Evolutionary conservation across 2,113 vertebrate species (phyloP), one percentile per base, ranked within the genome.

Genomic region (Gila orcuttii): DNA sequence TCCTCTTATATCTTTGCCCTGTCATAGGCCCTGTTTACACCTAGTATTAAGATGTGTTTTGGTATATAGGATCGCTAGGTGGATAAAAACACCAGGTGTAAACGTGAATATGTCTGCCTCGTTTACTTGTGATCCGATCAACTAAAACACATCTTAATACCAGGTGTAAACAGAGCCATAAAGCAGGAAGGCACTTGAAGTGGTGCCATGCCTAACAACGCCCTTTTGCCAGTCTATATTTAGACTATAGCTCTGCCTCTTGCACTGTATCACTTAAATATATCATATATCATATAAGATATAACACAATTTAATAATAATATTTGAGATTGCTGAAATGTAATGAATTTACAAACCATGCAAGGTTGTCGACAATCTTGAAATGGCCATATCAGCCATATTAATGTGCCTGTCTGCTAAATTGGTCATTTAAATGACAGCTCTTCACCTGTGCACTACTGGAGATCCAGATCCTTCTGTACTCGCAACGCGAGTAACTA

Each of bases 401-500:
- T 21, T 57, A 57, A 7, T 57, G 19, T 21, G 52, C 19, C 52
- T 21, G 52, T 17, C 68, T 71, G 9, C 13, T 71, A 23, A 39
- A 39, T 6, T 7, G 6, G 39, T 39, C 39, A 39, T 39, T 39
- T 39, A 28, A 1, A 28, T 28, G 28, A 66, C 98, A 99, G 42
- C 97, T 99, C 85, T 99, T 99, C 91, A 99, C 98, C 60, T 99
- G 98, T 89, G 97, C 97, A 33, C 96, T 99, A 88, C 91, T 99
- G 87, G 98, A 99, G 93, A 97, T 99, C 95, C 98, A 99, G 93
- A 99, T 99, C 88, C 95, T 99, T 86, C 97, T 99, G 89, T 99
- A 99, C 94, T 99, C 98, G 17, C 97, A 99, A 90, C 96, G 98
- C 99, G 95, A 99, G 98, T 98, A 73, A 33, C 19, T 25, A 11